Evolutionary conservation across 30 jellyfish, hydroid and myxozoan genomes (phyloP), one percentile per base, ranked within the genome.

Genomic region (Hydra vulgaris): DNA sequence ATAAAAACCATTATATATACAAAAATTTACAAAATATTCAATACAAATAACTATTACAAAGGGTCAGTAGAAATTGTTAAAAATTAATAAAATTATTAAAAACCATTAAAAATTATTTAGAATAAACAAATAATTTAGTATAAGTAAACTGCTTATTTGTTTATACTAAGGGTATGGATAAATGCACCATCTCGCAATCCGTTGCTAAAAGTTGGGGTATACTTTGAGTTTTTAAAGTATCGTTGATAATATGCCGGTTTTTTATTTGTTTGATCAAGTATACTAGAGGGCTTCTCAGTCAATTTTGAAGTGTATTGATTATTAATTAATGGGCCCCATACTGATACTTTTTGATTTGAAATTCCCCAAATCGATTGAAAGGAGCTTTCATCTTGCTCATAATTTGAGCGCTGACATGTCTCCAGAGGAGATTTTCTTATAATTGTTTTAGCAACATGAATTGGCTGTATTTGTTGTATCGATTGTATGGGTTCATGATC

Each of bases 311-410:
- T 40, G 12, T 40, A 40, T 40, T 40, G 61, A 12, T 12, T 3
- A 40, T 71, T 53, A 5, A 0, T 20, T 15, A 71, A 71, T 0
- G 79, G 79, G 17, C 56, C 79, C 79, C 79, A 71, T 15, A 71
- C 53, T 7, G 85, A 78, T 12, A 20, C 69, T 40, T 0, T 61
- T 23, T 27, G 53, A 27, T 27, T 53, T 8, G 79, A 21, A 27
- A 78, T 78, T 15, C 85, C 85, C 85, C 85, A 78, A 21, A 61
- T 25, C 40, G 77, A 27, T 3, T 53, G 78, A 53, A 78, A 78
- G 3, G 85, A 78, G 27, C 25, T 23, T 5, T 78, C 85, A 53
- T 53, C 66, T 7, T 27, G 79, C n/a, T 53, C 52, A 17, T 16
- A 24, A 5, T 52, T 19, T 53, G 18, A 53, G 20, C 69, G 79